Evolutionary conservation across 1,140 invertebrate species (phyloP).

Genomic region (Drosophila pruinosa): DNA sequence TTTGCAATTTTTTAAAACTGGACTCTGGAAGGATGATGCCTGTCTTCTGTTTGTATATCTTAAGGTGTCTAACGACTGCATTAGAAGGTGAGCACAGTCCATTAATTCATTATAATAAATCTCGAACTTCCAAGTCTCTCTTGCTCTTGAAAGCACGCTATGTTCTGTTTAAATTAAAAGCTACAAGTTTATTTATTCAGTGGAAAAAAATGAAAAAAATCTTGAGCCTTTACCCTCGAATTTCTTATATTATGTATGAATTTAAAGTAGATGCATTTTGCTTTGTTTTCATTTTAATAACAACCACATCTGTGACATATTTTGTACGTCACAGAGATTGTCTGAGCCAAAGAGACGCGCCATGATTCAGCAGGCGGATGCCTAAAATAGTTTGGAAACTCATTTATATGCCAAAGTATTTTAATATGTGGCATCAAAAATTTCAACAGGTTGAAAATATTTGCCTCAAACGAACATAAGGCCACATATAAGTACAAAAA

Average conservation of each 20-base stretch:
- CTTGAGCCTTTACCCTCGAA: background rate
- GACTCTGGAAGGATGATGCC: too few relatives aligned
- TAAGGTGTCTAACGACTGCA: too few relatives aligned
- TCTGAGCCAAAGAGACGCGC: constrained; percentile 51
- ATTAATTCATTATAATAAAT: too few relatives aligned
- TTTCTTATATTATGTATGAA: background rate
- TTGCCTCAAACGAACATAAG: constrained; percentile 10
- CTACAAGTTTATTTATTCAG: too few relatives aligned
- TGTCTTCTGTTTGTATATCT: too few relatives aligned
- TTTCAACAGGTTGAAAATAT: constrained; percentile 60
- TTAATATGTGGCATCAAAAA: constrained; percentile 54
- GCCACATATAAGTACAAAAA: background rate
- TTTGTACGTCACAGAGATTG: constrained; percentile 46
- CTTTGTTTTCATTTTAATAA: background rate
- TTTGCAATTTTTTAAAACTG: too few relatives aligned
- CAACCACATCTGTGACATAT: constrained; percentile 5
- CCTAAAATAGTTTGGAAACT: constrained; percentile 66
- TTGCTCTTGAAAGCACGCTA: too few relatives aligned
- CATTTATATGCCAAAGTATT: constrained; percentile 61
- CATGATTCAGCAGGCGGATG: constrained; percentile 67
- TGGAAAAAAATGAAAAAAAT: too few relatives aligned
- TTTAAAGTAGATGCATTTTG: background rate
- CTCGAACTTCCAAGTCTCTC: too few relatives aligned
- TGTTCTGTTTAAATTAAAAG: too few relatives aligned
- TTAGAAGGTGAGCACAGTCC: too few relatives aligned